Percentiles rank a stretch among this genome's conserved stretches.
phyloP scores from a whole-genome alignment of 1,140 invertebrate species.

The Drosophila simulans region DNA sequence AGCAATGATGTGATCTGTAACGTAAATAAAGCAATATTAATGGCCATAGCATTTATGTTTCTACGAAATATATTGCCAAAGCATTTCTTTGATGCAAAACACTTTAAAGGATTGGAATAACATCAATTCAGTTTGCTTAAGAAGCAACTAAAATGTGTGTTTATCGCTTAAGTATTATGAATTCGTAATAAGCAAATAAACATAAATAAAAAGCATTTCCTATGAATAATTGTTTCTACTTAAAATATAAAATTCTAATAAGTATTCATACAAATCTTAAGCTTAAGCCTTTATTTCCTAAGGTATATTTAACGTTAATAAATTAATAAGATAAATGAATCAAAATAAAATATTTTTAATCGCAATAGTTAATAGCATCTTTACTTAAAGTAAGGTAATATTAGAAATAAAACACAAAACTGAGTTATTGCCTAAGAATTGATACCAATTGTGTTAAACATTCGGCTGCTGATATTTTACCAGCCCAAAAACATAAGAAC shows the following conservation, averaged over 20 bases:
- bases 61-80: neutral
- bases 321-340: too few species aligned
- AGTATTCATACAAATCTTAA: too few species aligned
- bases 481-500: neutral
- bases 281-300: neutral
- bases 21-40: constrained; percentile 5
- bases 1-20: constrained; percentile 78
- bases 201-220: neutral
- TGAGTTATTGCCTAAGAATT: neutral
- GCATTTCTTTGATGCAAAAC: neutral
- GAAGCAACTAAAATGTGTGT: neutral
- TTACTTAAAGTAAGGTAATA: too few species aligned
- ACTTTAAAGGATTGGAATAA: neutral
- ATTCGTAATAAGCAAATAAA: neutral
- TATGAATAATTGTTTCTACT: too few species aligned
- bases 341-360: too few species aligned
- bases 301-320: neutral
- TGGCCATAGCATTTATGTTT: neutral
- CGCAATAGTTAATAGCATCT: too few species aligned
- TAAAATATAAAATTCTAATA: too few species aligned
- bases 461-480: neutral
- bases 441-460: neutral
- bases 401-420: too few species aligned
- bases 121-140: neutral
- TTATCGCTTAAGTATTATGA: neutral